phyloP scores from a whole-genome alignment of 2,888 invertebrate genomes.

The Theodoxus fluviatilis region DNA sequence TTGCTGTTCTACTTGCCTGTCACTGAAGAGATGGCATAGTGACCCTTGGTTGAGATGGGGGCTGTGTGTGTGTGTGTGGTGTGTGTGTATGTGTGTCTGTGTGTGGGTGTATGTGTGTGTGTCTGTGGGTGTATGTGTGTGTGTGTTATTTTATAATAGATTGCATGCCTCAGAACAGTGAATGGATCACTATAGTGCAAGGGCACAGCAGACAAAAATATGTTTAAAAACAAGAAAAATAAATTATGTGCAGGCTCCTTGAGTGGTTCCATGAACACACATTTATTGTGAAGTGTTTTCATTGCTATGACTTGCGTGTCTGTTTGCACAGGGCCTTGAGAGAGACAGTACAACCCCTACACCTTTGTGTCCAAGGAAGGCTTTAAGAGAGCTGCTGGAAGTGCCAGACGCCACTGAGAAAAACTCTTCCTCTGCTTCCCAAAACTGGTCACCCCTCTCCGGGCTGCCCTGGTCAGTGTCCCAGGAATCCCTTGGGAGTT shows the following conservation, averaged over 20 bases:
- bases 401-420: conserved; percentile 48
- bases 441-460: conserved; percentile 53
- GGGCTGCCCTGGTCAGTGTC: conserved; percentile 55
- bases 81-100: conserved; percentile 19
- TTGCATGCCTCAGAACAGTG: too few species aligned
- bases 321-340: too few species aligned
- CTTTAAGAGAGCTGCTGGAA: conserved; percentile 59
- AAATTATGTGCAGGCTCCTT: too few species aligned
- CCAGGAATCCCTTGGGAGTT: background rate
- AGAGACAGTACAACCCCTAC: conserved; percentile 63
- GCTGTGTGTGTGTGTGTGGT: conserved; percentile 18
- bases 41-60: background rate
- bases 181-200: too few species aligned
- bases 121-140: background rate
- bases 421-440: conserved; percentile 55
- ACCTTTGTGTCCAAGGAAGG: conserved; percentile 61
- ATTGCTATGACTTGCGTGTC: too few species aligned
- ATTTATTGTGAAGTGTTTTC: too few species aligned
- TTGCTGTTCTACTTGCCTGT: too few species aligned
- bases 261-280: too few species aligned
- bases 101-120: conserved; percentile 17
- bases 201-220: too few species aligned
- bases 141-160: background rate
- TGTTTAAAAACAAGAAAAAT: too few species aligned
- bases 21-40: too few species aligned